Percentiles rank a stretch among this genome's conserved stretches.
Evolutionary conservation across 2,113 vertebrate species (phyloP).

Genomic region (Strix uralensis): DNA sequence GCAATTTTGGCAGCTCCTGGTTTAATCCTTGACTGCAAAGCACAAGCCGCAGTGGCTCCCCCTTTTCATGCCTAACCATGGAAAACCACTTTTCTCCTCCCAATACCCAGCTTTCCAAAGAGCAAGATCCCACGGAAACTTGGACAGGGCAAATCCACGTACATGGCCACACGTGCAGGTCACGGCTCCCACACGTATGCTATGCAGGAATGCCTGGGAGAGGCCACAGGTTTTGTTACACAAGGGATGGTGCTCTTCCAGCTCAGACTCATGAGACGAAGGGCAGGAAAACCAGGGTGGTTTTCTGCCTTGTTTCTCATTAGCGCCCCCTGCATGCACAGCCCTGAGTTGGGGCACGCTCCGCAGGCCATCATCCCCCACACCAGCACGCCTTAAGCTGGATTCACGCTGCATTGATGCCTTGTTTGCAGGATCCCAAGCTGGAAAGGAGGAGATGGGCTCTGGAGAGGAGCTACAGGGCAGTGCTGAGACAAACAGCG

Average conservation of each 20-base stretch:
- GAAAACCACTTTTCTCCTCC: neutral
- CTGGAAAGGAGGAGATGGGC: neutral
- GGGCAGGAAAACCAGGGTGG: neutral
- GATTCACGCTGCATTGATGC: fast-evolving
- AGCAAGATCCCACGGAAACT: neutral
- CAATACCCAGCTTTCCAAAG: neutral
- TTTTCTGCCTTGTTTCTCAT: neutral
- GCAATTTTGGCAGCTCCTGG: neutral
- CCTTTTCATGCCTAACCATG: neutral
- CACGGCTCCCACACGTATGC: neutral
- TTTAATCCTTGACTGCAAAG: neutral
- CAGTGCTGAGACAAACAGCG: neutral
- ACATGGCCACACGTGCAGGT: fast-evolving
- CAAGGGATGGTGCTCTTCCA: neutral
- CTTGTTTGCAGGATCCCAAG: neutral
- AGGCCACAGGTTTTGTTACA: neutral
- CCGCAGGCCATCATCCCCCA: neutral
- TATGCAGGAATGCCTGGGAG: neutral
- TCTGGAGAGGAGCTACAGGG: neutral
- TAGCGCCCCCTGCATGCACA: neutral
- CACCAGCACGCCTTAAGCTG: fast-evolving
- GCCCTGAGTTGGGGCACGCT: neutral
- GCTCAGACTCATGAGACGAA: neutral
- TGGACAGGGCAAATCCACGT: neutral
- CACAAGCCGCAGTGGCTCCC: neutral